phyloP scores from a whole-genome alignment of 2,888 invertebrate genomes.

The Nomada goodeniana region DNA sequence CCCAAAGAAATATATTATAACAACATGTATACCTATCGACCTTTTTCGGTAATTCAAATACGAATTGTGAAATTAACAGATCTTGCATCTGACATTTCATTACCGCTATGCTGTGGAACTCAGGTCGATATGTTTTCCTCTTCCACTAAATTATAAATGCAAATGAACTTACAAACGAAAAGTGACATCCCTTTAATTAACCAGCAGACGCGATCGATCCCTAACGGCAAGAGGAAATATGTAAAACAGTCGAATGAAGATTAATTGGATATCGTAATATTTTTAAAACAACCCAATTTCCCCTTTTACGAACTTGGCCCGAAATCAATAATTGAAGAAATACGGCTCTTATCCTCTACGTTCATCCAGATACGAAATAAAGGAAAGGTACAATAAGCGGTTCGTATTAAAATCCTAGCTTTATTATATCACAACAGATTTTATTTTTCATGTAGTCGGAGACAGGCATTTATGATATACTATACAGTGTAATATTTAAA shows the following conservation, averaged over 20 bases:
- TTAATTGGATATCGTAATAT: not conserved
- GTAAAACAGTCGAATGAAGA: not conserved
- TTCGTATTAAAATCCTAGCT: constrained; percentile 62
- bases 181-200: constrained; percentile 50
- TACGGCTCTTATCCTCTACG: not conserved
- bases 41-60: not conserved
- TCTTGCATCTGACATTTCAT: not conserved
- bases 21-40: not conserved
- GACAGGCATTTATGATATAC: constrained; percentile 72
- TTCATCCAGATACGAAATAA: not conserved
- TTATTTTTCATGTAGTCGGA: constrained; percentile 69
- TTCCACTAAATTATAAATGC: not conserved
- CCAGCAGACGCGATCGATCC: constrained; percentile 48
- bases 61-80: not conserved
- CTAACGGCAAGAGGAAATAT: not conserved
- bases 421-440: constrained; percentile 80
- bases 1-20: constrained; percentile 4
- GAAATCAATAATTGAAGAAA: constrained; percentile 21
- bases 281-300: constrained; percentile 20
- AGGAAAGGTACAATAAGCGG: constrained; percentile 10
- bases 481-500: constrained; percentile 76
- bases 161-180: not conserved
- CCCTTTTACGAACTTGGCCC: not conserved
- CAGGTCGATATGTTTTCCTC: not conserved
- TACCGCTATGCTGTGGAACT: not conserved